Conservation (phyloP, 2,113 vertebrate genomes). For the Perca fluviatilis region DNA sequence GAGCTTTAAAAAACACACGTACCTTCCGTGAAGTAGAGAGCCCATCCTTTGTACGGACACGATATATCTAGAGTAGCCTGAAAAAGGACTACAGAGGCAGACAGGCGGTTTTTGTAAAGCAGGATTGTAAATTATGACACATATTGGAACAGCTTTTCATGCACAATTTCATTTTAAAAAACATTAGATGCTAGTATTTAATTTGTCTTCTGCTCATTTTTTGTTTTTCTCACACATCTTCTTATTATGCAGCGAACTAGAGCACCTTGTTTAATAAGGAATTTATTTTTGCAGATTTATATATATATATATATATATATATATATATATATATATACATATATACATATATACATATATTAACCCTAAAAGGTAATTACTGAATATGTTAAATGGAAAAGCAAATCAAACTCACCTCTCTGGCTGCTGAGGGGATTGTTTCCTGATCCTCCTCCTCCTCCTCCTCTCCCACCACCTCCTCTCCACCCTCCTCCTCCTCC, state of each 20-base stretch:
- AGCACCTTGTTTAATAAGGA: background rate
- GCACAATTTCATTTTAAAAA: background rate
- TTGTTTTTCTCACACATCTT: background rate
- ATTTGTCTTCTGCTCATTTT: background rate
- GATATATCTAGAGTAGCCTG: conserved; percentile 87
- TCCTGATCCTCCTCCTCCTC: conserved; percentile 23
- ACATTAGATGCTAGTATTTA: background rate
- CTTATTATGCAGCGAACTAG: background rate
- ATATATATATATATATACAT: too few species aligned
- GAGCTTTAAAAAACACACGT: background rate
- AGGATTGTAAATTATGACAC: background rate
- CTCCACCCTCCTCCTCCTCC: conserved; percentile 36
- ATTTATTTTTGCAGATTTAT: background rate
- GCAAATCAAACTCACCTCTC: conserved; percentile 51
- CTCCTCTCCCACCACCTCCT: conserved; percentile 57
- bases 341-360: too few species aligned
- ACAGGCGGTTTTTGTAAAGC: background rate
- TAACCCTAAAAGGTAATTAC: background rate
- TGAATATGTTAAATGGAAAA: background rate
- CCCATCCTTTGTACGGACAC: conserved; percentile 95
- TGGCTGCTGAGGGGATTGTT: conserved; percentile 33
- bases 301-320: too few species aligned
- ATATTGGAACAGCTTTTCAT: background rate
- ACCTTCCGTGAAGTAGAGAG: conserved; percentile 97
- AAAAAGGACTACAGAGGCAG: conserved; percentile 53